phyloP scores from a whole-genome alignment of 1,140 invertebrate genomes.

The Megathymus violae region DNA sequence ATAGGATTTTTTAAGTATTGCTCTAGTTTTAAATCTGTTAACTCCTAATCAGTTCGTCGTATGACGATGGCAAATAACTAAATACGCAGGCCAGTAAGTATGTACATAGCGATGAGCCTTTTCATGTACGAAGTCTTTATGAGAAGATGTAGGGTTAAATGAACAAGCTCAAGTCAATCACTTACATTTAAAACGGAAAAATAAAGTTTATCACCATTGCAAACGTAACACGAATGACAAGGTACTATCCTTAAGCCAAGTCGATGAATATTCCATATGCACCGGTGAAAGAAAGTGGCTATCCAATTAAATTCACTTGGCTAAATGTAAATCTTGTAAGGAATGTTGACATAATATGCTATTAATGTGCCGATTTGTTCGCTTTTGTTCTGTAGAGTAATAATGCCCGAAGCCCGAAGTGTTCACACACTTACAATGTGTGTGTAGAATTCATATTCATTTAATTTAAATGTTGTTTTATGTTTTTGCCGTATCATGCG shows the following conservation, averaged over 20 bases:
- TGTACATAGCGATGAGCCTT: no score
- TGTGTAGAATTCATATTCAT: background rate
- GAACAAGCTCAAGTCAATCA: no score
- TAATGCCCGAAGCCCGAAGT: background rate
- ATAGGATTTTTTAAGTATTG: no score
- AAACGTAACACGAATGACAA: conserved; percentile 6
- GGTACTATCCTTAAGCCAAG: conserved; percentile 1
- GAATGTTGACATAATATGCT: conserved; percentile 31
- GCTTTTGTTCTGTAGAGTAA: conserved; percentile 8
- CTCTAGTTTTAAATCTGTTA: no score
- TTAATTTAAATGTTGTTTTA: background rate
- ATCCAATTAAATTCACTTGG: conserved; percentile 21
- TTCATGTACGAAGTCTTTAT: no score
- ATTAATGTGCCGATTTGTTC: background rate
- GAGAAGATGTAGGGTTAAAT: no score
- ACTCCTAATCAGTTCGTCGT: no score
- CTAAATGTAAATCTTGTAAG: conserved; percentile 19
- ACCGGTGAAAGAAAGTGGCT: conserved; percentile 20
- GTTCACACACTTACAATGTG: background rate
- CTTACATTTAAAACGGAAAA: no score
- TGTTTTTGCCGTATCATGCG: background rate
- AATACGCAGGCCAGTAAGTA: no score
- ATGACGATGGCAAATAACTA: no score
- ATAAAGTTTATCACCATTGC: no score
- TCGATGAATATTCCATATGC: conserved; percentile 20